Base-by-base conservation (phyloP, 92 coral and sea anemone species). In the Nematostella vectensis region DNA sequence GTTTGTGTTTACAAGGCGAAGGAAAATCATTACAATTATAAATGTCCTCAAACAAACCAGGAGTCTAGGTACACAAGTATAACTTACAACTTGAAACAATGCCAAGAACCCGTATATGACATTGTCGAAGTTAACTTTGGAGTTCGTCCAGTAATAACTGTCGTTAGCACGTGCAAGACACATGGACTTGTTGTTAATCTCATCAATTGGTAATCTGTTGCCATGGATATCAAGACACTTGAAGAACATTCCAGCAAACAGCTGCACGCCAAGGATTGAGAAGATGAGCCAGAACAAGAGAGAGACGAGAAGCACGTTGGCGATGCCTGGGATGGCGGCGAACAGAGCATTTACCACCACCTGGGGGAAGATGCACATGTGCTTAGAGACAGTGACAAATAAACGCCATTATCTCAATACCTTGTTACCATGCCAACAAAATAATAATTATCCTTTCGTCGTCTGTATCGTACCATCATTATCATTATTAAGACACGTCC, bases 261-360 rank as follows among this genome's bases (percentile, higher is more conserved):
- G 58, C 69, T 91, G 98, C 1, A 91, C 98, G 9, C 98, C 98
- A 48, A 91, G 77, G 48, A 87, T 91, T 13, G 96, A 88, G 69
- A 91, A 91, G 54, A 91, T 91, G 48, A 91, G 30, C 98, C 98
- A 91, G 78, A 83, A 91, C 13, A 91, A 64, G 37, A 91, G 75
- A 3, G 96, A 83, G 11, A 91, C 98, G 50, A 91, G 70, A 0
- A 91, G 72, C 12, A 91, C 98, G 64, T 91, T 91, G 6, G 82
- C 87, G 23, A 91, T 91, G 25, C 96, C 98, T 23, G 98, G 98
- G 27, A 91, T 91, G 31, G 98, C 95, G 33, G 84, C 83, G 59
- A 91, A 91, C 6, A 91, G 59, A 26, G 98, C 89, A 59, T 83
- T 83, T 22, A 91, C 94, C 20, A 86, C 96, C 13, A 91, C 83